Evolutionary conservation across 2,888 invertebrate species (phyloP).

Genomic region (Coenonympha glycerion): DNA sequence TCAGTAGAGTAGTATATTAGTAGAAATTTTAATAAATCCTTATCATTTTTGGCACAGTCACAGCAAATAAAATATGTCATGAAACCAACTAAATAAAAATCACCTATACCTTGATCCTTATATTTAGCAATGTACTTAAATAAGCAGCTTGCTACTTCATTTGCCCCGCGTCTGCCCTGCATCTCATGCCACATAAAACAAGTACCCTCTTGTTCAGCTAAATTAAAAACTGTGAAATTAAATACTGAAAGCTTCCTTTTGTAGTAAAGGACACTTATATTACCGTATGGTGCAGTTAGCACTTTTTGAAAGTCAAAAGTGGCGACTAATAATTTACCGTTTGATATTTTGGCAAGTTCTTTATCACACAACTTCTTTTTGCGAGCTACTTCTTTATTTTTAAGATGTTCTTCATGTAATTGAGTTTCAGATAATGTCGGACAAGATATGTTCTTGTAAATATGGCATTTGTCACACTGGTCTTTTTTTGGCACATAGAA

Average conservation of each 20-base stretch:
- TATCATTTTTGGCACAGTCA: too few relatives aligned
- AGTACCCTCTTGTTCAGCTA: background rate
- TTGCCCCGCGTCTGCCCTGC: background rate
- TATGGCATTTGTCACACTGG: background rate
- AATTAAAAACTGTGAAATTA: background rate
- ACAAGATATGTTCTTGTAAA: background rate
- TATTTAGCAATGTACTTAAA: background rate
- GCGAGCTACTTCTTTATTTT: background rate
- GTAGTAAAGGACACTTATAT: background rate
- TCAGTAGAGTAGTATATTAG: too few relatives aligned
- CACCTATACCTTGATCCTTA: background rate
- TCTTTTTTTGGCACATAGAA: constrained; percentile 3
- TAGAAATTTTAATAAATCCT: too few relatives aligned
- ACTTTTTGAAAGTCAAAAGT: background rate
- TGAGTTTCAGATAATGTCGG: background rate
- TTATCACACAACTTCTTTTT: background rate
- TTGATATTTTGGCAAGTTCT: background rate
- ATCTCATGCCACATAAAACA: background rate
- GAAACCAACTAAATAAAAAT: too few relatives aligned
- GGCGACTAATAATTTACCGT: background rate
- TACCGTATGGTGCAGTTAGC: background rate
- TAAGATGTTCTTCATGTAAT: background rate
- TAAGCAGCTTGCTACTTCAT: background rate
- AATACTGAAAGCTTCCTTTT: background rate
- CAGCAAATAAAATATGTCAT: too few relatives aligned